Base-by-base conservation (phyloP, 2,888 invertebrate species). In the Melanotus villosus region DNA sequence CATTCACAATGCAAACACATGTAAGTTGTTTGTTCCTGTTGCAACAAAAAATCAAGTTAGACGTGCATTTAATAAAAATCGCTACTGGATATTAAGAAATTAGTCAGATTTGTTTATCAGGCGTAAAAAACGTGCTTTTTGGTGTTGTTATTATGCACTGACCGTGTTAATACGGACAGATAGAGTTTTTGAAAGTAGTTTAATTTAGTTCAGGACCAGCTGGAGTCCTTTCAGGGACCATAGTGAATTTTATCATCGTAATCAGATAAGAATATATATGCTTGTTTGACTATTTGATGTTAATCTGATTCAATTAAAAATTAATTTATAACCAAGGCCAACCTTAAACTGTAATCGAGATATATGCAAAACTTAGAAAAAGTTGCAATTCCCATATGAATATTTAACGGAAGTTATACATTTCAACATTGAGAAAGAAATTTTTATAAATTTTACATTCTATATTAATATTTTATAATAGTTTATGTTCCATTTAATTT, bases 131-230 rank as follows among this genome's bases (percentile, higher is more conserved):
- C 19, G 16, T 57, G 18, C 18, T 38, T 23, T 56, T 36, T 57
- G 14, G 21, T 41, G 38, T 57, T 57, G 38, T 36, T 57, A 12
- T 23, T 38, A 19, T 19, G 19, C 36, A 38, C 12, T 57, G 57
- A 38, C 38, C 57, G 23, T 57, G 57, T 23, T 57, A 41, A 57
- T 57, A 19, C 26, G 38, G 38, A 57, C 36, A 57, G 38, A 57
- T 57, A 38, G 14, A 12, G n/a, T n/a, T 57, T 57, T 57, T 57
- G 57, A 57, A 57, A 57, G 57, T 57, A 38, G 57, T 57, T 57
- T 57, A 57, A 57, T 36, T 57, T 38, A 41, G 57, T 23, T 57
- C 57, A 57, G 36, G 57, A 21, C 19, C 36, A 38, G 6, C 26
- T 26, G 26, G 26, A 26, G 26, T 26, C 26, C 26, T 26, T 26